Evolutionary conservation across 1,140 invertebrate genomes (phyloP).

Genomic region (Drosophila lacertosa): DNA sequence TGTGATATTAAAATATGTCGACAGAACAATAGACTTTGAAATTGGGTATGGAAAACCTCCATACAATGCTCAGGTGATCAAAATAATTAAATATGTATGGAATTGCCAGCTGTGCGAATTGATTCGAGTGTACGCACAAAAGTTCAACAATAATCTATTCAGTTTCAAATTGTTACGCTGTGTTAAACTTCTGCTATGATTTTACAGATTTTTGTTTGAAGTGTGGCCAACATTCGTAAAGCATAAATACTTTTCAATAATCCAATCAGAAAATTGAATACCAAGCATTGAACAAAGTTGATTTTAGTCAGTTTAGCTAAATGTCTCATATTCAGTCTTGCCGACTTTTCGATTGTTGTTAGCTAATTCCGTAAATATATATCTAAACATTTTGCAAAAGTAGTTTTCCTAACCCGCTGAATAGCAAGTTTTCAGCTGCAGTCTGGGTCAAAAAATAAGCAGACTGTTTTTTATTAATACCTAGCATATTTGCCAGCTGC

Average conservation of each 20-base stretch:
- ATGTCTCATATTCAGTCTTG: no score
- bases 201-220: no score
- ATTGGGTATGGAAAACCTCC: not conserved
- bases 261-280: no score
- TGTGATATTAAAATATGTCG: conserved; percentile 19
- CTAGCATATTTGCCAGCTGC: conserved; percentile 26
- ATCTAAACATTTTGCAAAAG: not conserved
- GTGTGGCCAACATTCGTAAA: no score
- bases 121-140: not conserved
- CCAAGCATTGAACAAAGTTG: no score
- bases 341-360: no score
- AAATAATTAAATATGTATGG: not conserved
- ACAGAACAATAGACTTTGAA: conserved; percentile 10
- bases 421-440: not conserved
- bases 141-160: not conserved
- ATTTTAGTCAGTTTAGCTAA: no score
- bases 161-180: not conserved
- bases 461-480: conserved; percentile 11
- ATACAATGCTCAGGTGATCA: not conserved
- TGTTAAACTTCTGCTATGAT: no score
- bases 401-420: not conserved
- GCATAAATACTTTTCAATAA: no score
- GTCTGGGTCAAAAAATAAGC: not conserved
- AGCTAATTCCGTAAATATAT: no score
- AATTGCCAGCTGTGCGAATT: conserved; percentile 6